phyloP scores from a whole-genome alignment of 1,140 invertebrate genomes.

The Drepana arcuata region DNA sequence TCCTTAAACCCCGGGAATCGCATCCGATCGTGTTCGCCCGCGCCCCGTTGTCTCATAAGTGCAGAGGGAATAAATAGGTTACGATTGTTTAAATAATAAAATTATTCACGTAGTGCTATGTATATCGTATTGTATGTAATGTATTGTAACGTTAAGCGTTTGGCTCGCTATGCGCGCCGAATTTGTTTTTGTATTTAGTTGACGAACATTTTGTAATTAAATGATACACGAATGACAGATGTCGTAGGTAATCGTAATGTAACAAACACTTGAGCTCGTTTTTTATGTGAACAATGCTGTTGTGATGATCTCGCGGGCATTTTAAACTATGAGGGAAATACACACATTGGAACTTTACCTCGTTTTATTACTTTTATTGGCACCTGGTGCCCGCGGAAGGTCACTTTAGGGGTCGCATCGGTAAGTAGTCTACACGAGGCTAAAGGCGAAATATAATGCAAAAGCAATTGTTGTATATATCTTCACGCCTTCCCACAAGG shows the following conservation, averaged over 20 bases:
- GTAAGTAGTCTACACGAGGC: no score
- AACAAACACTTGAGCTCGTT: slow-evolving; percentile 45
- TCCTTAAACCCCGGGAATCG: no score
- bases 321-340: slow-evolving; percentile 58
- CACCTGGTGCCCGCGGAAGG: no score
- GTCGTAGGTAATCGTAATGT: slow-evolving; percentile 24
- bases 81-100: slow-evolving; percentile 40
- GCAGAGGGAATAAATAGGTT: no score
- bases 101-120: slow-evolving; percentile 59
- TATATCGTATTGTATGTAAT: slow-evolving; percentile 62
- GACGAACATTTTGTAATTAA: slow-evolving; percentile 68
- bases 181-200: slow-evolving; percentile 67
- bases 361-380: slow-evolving; percentile 15
- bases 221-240: slow-evolving; percentile 32
- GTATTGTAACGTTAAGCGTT: slow-evolving; percentile 47
- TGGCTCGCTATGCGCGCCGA: slow-evolving; percentile 60
- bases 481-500: no score
- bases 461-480: no score
- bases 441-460: no score
- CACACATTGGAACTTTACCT: slow-evolving; percentile 57
- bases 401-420: no score
- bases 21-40: no score
- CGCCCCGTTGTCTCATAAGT: no score
- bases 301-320: slow-evolving; percentile 58
- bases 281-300: slow-evolving; percentile 62